Conservation (phyloP, 1,140 invertebrate genomes). For the Drepana arcuata region DNA sequence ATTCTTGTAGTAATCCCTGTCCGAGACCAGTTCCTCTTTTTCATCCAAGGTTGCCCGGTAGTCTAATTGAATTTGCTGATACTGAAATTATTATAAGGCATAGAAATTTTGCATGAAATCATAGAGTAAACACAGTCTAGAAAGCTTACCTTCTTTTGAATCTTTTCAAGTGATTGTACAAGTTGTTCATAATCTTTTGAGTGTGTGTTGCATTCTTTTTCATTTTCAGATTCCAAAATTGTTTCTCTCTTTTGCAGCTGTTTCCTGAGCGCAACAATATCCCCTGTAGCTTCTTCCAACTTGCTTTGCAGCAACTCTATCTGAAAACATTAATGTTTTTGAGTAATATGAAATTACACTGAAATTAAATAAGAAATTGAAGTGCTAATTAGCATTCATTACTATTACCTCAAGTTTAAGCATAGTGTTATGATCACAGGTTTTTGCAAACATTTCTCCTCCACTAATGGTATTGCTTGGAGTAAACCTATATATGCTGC, state of each 20-base stretch:
- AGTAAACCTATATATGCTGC: slow-evolving; percentile 35
- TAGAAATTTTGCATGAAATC: neutral
- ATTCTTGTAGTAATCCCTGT: slow-evolving; percentile 88
- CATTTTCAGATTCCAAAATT: slow-evolving; percentile 14
- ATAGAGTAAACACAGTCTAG: neutral
- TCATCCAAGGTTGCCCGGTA: slow-evolving; percentile 86
- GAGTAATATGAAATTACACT: neutral
- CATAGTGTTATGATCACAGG: slow-evolving; percentile 61
- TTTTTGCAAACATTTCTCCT: slow-evolving; percentile 61
- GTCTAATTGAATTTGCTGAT: slow-evolving; percentile 80
- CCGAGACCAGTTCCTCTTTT: slow-evolving; percentile 86
- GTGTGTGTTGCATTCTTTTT: neutral
- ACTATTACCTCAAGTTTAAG: slow-evolving; percentile 58
- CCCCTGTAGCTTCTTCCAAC: slow-evolving; percentile 51
- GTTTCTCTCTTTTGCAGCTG: slow-evolving; percentile 37
- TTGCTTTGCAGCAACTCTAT: slow-evolving; percentile 43
- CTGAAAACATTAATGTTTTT: slow-evolving; percentile 15
- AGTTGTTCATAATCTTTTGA: slow-evolving; percentile 50
- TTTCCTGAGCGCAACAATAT: slow-evolving; percentile 49
- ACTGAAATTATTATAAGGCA: slow-evolving; percentile 44
- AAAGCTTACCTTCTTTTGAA: slow-evolving; percentile 49
- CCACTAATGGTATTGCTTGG: slow-evolving; percentile 55
- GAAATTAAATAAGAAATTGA: slow-evolving; percentile 1
- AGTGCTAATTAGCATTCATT: neutral
- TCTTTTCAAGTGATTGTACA: slow-evolving; percentile 49